Conservation (phyloP, 1,140 invertebrate genomes). For the Brachionus angularis region DNA sequence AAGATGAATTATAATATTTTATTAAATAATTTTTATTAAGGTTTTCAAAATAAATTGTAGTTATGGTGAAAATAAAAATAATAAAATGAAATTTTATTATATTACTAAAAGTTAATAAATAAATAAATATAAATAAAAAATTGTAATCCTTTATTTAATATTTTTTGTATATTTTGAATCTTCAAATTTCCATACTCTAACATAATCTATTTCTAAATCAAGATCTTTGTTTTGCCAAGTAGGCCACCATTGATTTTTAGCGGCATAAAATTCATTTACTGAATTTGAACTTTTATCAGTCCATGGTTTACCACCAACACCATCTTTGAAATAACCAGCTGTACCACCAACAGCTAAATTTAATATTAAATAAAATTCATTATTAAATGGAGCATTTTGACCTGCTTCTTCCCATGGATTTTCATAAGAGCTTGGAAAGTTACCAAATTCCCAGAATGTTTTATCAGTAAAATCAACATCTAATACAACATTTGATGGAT, state of each 20-base stretch:
- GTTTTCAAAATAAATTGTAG: too few species aligned
- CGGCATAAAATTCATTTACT: constrained; percentile 16
- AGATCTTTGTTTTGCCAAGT: constrained; percentile 31
- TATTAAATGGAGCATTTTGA: constrained; percentile 68
- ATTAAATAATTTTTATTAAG: too few species aligned
- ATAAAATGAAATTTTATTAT: too few species aligned
- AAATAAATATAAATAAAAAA: too few species aligned
- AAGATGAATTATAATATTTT: too few species aligned
- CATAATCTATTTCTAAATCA: constrained; percentile 32
- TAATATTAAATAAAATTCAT: constrained; percentile 71
- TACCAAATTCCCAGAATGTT: constrained; percentile 48
- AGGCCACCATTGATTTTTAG: constrained; percentile 19
- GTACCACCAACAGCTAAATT: constrained; percentile 71
- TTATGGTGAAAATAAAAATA: too few species aligned
- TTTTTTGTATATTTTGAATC: background rate
- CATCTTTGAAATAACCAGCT: constrained; percentile 67
- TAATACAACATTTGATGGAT: constrained; percentile 38
- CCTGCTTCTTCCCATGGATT: constrained; percentile 53
- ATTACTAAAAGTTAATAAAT: too few species aligned
- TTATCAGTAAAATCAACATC: constrained; percentile 46
- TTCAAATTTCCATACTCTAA: constrained; percentile 6
- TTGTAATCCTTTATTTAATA: too few species aligned
- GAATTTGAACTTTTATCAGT: constrained; percentile 24
- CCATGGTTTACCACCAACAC: constrained; percentile 41
- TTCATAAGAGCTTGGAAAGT: constrained; percentile 48